These are phyloP conservation scores for Actinia tenebrosa DNA, from an alignment of 64 coral and sea anemone genomes.

Conservation along the genomic window DNA sequence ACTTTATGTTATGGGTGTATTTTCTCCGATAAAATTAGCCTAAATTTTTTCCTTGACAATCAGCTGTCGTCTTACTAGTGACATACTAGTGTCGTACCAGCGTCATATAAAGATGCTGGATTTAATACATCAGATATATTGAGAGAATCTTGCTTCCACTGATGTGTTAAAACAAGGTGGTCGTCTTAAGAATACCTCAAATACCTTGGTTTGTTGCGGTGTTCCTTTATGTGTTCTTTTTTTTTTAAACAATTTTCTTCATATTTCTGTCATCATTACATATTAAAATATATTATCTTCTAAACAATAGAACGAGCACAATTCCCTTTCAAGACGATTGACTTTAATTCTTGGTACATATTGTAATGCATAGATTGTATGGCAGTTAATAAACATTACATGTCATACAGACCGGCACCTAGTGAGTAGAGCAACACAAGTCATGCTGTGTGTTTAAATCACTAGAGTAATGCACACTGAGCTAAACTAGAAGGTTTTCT, in stretches of 20 bases:
- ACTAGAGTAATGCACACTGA: not conserved
- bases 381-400: not conserved
- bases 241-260: not conserved
- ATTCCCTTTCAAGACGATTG: not conserved
- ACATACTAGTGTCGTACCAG: too few species aligned
- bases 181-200: too few species aligned
- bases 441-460: not conserved
- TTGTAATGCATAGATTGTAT: not conserved
- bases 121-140: too few species aligned
- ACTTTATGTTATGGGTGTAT: too few species aligned
- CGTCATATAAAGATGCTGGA: too few species aligned
- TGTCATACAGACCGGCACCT: too few species aligned
- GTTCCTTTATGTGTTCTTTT: not conserved
- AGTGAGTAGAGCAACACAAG: not conserved
- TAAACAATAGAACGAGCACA: not conserved
- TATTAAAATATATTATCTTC: not conserved
- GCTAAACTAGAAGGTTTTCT: not conserved
- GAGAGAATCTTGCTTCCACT: too few species aligned
- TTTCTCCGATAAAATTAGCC: too few species aligned
- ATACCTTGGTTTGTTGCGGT: too few species aligned
- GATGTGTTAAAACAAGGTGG: too few species aligned
- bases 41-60: too few species aligned
- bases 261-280: not conserved
- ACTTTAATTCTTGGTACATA: not conserved
- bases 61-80: too few species aligned